phyloP scores from a whole-genome alignment of 30 jellyfish, hydroid and myxozoan species.

The Calvadosia cruxmelitensis region DNA sequence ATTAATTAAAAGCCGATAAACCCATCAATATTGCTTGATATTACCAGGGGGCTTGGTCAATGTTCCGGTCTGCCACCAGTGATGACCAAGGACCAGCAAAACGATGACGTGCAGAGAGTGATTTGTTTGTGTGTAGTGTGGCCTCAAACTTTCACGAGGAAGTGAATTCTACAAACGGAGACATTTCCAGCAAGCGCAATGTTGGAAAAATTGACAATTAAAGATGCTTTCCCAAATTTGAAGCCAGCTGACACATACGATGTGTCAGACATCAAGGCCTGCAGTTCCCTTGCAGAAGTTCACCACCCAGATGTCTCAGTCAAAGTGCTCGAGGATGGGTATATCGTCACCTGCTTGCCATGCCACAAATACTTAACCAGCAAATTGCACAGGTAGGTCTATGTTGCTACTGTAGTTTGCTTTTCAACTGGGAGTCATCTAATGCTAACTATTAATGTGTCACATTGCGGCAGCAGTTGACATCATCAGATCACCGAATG shows the following conservation, averaged over 20 bases:
- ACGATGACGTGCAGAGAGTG: background rate
- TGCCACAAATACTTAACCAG: background rate
- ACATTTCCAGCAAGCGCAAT: background rate
- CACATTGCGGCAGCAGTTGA: no score
- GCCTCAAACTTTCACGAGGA: background rate
- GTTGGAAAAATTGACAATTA: background rate
- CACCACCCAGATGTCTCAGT: background rate
- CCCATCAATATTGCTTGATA: no score
- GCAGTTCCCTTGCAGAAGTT: background rate
- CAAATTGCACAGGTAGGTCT: background rate
- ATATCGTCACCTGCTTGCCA: background rate
- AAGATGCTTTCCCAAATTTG: background rate
- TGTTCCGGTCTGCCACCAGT: no score
- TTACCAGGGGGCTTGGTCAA: no score
- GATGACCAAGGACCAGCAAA: background rate
- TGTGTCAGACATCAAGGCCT: background rate
- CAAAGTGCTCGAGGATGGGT: background rate
- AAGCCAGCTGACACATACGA: background rate
- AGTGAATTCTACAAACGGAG: background rate
- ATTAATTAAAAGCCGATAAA: no score
- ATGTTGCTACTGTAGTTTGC: no score
- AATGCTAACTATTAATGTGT: no score
- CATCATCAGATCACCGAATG: no score
- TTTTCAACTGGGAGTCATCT: no score
- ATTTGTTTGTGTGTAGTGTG: background rate